Base-by-base conservation (phyloP, 2,797 vertebrate species). In the Lates japonicus region DNA sequence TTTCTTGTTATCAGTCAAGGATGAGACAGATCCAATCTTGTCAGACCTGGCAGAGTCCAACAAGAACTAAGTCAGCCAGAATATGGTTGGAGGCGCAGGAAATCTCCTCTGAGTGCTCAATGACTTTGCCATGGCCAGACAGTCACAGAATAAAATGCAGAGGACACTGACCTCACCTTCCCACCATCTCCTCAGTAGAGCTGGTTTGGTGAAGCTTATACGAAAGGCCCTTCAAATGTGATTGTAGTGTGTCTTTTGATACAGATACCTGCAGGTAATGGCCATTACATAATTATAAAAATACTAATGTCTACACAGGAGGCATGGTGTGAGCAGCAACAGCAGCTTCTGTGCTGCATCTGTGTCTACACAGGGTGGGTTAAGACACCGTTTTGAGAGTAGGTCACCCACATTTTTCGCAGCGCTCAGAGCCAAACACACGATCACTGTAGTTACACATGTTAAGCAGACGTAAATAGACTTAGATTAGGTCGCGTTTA, bases 1-100 rank as follows among this genome's bases (percentile, higher is more conserved):
- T 70, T 25, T 75, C 29, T 80, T 80, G 48, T 49, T 69, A 54
- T 67, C 63, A 63, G 41, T 72, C 44, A 68, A 66, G 67, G 33
- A 76, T 48, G 66, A 71, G 61, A 70, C 52, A 19, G 52, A 76
- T 63, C 58, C 57, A 76, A 37, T 76, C 52, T 58, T 61, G 35
- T 76, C 64, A 42, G 67, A 66, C 41, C 41, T 52, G 74, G 33
- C 58, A n/a, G 39, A 46, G 67, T 41, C 44, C 63, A 54, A 29
- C 29, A 35, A 74, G 22, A 58, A 48, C 20, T 0, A 48, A 76
- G 55, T 66, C 62, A 44, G 83, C 55, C 72, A 78, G 70, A 49
- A 79, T 62, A 42, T 31, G 25, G 29, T 39, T 33, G 2, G 13
- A 63, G 16, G 35, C 67, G 10, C 22, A 73, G 62, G 59, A 77